Percentiles rank a stretch among this genome's conserved stretches.
Evolutionary conservation across 2,888 invertebrate species (phyloP).

Genomic region (Agapostemon virescens): DNA sequence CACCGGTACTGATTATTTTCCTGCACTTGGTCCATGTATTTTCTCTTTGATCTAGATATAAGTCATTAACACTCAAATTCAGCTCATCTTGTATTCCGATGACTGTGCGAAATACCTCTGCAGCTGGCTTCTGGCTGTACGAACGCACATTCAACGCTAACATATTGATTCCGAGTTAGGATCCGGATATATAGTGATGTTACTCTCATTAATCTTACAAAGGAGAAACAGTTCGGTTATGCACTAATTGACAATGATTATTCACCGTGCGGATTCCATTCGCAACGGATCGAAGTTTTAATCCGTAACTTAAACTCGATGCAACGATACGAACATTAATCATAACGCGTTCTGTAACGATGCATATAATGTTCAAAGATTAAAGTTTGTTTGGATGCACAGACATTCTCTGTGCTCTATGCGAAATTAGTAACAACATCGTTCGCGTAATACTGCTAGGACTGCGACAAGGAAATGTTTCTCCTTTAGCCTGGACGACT

Average conservation of each 20-base stretch:
- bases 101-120: constrained; percentile 15
- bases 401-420: not conserved
- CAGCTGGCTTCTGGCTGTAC: constrained; percentile 13
- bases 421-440: not conserved
- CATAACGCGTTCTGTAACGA: not conserved
- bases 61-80: not conserved
- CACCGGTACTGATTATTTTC: not conserved
- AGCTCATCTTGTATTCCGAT: not conserved
- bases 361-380: constrained; percentile 26
- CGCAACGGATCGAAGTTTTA: constrained; percentile 28
- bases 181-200: constrained; percentile 5
- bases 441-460: not conserved
- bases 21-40: not conserved
- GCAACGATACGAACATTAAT: constrained; percentile 27
- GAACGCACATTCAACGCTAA: constrained; percentile 5
- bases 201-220: constrained; percentile 35
- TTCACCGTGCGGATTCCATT: constrained; percentile 31
- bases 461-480: not conserved
- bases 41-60: not conserved
- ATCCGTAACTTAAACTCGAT: constrained; percentile 30
- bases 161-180: not conserved
- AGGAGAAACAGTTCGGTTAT: constrained; percentile 30
- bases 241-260: constrained; percentile 37
- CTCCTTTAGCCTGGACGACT: not conserved
- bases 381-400: constrained; percentile 11